A percentile compares a stretch with the other conserved stretches of the same genome.
phyloP scores from a whole-genome alignment of 2,797 vertebrate genomes.

The Sebastiscus albofasciatus region DNA sequence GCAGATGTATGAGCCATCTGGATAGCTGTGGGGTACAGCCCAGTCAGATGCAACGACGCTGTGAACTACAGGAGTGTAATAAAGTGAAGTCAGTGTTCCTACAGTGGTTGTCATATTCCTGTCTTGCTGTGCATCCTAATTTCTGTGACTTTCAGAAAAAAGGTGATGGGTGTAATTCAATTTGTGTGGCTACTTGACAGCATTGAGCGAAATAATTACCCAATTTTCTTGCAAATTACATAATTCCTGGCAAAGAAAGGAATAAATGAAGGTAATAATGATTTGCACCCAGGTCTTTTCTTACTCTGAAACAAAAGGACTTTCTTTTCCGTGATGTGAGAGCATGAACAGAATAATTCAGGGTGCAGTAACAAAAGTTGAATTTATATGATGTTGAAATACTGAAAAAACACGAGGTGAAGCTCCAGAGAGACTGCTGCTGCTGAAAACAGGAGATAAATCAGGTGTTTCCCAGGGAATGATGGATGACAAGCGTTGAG shows the following conservation, averaged over 20 bases:
- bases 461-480: constrained; percentile 13
- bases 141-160: constrained; percentile 34
- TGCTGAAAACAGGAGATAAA: background rate
- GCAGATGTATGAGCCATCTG: constrained; percentile 44
- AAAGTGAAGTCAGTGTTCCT: constrained; percentile 3
- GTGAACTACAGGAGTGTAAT: constrained; percentile 36
- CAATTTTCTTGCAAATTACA: constrained; percentile 23
- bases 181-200: constrained; percentile 35
- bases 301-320: constrained; percentile 1
- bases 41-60: constrained; percentile 27
- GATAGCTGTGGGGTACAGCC: constrained; percentile 24
- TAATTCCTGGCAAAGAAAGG: background rate
- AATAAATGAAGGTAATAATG: background rate
- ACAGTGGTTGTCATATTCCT: background rate
- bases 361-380: background rate
- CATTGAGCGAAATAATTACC: constrained; percentile 24
- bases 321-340: background rate
- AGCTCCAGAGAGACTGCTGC: background rate
- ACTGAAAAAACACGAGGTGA: background rate
- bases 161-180: constrained; percentile 31
- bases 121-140: constrained; percentile 38
- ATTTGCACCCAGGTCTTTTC: constrained; percentile 1
- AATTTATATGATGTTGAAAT: constrained; percentile 8
- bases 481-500: background rate
- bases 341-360: background rate